Evolutionary conservation across 2,888 invertebrate species (phyloP).

Genomic region (Epinotia demarniana): DNA sequence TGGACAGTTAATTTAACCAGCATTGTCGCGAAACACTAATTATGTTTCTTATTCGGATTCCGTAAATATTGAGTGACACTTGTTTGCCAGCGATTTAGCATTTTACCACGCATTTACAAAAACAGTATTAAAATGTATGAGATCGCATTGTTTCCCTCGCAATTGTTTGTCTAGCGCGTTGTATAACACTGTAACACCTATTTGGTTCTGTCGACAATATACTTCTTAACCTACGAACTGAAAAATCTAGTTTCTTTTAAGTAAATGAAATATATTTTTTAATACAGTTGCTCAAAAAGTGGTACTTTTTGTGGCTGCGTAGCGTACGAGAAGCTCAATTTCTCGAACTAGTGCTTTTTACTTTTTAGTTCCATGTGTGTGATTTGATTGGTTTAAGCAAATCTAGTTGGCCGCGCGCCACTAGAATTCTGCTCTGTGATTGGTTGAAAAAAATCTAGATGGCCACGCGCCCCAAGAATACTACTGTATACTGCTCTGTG

Average conservation of each 20-base stretch:
- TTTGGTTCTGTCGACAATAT: slow-evolving; percentile 11
- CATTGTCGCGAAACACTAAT: slow-evolving; percentile 35
- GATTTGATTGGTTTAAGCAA: too few species aligned
- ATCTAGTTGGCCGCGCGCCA: too few species aligned
- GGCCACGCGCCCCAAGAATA: too few species aligned
- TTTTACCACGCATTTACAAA: slow-evolving; percentile 60
- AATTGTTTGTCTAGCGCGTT: slow-evolving; percentile 57
- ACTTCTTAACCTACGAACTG: background rate
- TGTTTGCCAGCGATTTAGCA: slow-evolving; percentile 55
- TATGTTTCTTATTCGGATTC: slow-evolving; percentile 53
- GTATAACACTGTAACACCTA: slow-evolving; percentile 53
- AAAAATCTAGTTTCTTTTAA: background rate
- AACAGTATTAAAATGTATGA: slow-evolving; percentile 69
- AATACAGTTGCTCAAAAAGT: too few species aligned
- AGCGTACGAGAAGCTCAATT: too few species aligned
- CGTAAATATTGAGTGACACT: slow-evolving; percentile 51
- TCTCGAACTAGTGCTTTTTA: too few species aligned
- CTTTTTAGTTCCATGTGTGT: too few species aligned
- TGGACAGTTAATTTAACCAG: slow-evolving; percentile 31
- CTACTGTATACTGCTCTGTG: too few species aligned
- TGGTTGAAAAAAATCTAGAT: too few species aligned
- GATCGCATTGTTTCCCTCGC: slow-evolving; percentile 62
- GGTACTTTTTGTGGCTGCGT: too few species aligned
- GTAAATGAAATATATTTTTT: background rate
- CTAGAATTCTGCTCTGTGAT: too few species aligned